Evolutionary conservation across 2,113 vertebrate species (phyloP).

Genomic region (Neogale vison): DNA sequence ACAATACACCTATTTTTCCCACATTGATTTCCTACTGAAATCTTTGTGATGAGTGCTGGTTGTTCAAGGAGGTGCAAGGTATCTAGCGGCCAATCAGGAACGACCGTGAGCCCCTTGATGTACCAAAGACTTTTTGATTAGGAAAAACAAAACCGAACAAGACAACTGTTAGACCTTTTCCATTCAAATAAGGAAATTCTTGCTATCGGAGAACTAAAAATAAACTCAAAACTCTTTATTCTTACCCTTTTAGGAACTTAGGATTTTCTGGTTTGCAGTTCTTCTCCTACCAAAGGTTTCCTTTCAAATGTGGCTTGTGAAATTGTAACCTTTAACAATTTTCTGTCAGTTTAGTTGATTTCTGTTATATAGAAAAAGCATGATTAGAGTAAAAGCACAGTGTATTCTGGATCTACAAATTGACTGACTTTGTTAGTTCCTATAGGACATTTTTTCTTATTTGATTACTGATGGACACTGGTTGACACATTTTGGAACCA

Average conservation of each 20-base stretch:
- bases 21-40: not conserved
- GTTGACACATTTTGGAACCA: not conserved
- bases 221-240: slow-evolving; percentile 14
- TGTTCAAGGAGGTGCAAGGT: not conserved
- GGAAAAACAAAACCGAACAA: not conserved
- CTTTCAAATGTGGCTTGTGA: not conserved
- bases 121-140: not conserved
- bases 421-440: not conserved
- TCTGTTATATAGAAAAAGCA: slow-evolving; percentile 28
- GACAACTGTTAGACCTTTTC: not conserved
- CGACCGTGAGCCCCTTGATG: not conserved
- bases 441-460: not conserved
- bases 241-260: not conserved
- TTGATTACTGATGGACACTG: not conserved
- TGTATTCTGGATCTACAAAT: not conserved
- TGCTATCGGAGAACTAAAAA: not conserved
- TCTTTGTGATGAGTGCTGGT: not conserved
- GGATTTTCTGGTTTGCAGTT: slow-evolving; percentile 14
- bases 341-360: slow-evolving; percentile 18
- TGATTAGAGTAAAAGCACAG: not conserved
- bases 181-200: not conserved
- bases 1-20: not conserved
- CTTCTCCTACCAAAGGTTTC: not conserved
- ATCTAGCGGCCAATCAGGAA: not conserved
- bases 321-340: not conserved